Conservation (phyloP, 1,140 invertebrate species). For the Megathymus violae region DNA sequence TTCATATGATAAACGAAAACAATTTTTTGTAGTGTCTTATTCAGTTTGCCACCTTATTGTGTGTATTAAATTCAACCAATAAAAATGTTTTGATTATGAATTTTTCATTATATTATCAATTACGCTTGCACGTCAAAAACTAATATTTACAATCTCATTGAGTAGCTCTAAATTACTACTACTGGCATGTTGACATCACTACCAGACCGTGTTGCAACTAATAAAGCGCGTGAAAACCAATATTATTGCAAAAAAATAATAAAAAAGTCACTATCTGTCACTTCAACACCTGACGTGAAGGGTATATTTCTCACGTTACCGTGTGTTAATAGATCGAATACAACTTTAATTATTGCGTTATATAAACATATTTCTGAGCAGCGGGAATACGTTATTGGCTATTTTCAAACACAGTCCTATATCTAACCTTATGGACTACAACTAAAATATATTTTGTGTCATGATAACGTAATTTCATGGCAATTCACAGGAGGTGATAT, state of each 20-base stretch:
- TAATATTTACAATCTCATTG: slow-evolving; percentile 34
- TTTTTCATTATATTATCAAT: no score
- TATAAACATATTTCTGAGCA: slow-evolving; percentile 3
- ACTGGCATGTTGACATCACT: not conserved
- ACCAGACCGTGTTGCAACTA: not conserved
- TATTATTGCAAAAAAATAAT: slow-evolving; percentile 57
- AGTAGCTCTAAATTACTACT: not conserved
- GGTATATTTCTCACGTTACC: slow-evolving; percentile 42
- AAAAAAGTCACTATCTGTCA: slow-evolving; percentile 41
- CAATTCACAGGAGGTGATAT: no score
- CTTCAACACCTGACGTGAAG: slow-evolving; percentile 35
- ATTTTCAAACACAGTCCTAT: not conserved
- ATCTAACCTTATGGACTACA: no score
- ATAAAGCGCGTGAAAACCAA: slow-evolving; percentile 30
- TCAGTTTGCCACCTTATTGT: no score
- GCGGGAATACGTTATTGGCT: not conserved
- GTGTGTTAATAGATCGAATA: slow-evolving; percentile 25
- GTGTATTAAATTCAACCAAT: no score
- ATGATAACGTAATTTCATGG: no score
- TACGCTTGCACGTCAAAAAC: no score
- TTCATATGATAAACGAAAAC: no score
- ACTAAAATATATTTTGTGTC: no score
- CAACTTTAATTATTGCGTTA: slow-evolving; percentile 16
- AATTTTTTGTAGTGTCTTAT: no score
- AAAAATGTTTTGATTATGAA: no score